These are phyloP conservation scores for Rhingia campestris DNA, from an alignment of 2,888 invertebrate genomes.

Conservation along the genomic window DNA sequence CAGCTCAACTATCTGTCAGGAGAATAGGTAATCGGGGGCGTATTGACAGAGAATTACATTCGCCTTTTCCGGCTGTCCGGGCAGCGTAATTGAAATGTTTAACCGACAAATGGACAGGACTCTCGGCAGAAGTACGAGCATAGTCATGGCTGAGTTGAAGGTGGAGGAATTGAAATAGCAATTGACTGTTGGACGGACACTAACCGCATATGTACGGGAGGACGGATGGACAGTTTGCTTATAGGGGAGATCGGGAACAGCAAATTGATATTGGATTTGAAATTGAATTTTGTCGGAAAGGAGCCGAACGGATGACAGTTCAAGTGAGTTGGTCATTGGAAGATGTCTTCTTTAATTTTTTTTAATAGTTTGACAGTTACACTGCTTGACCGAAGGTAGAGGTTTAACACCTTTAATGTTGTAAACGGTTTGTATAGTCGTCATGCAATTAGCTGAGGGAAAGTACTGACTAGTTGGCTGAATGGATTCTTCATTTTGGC, in stretches of 20 bases:
- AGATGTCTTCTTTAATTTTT: too few relatives aligned
- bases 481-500: too few relatives aligned
- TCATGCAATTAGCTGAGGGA: too few relatives aligned
- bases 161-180: conserved; percentile 69
- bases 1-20: conserved; percentile 24
- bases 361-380: too few relatives aligned
- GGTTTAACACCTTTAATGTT: too few relatives aligned
- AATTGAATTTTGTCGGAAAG: conserved; percentile 51
- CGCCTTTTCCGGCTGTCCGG: conserved; percentile 72
- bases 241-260: conserved; percentile 38
- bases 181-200: conserved; percentile 61
- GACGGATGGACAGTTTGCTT: conserved; percentile 42
- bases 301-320: too few relatives aligned
- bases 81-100: conserved; percentile 73
- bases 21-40: conserved; percentile 31
- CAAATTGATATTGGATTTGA: conserved; percentile 61
- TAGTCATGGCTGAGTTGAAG: conserved; percentile 3
- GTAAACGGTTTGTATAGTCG: too few relatives aligned
- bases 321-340: too few relatives aligned
- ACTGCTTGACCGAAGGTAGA: too few relatives aligned
- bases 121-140: too few relatives aligned
- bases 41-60: conserved; percentile 73
- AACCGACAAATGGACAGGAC: conserved; percentile 68
- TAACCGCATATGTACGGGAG: conserved; percentile 63
- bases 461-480: too few relatives aligned